A percentile compares a stretch with the other conserved stretches of the same genome.
Conservation (phyloP, 2,888 invertebrate genomes). For the Pristionchus maxplancki region DNA sequence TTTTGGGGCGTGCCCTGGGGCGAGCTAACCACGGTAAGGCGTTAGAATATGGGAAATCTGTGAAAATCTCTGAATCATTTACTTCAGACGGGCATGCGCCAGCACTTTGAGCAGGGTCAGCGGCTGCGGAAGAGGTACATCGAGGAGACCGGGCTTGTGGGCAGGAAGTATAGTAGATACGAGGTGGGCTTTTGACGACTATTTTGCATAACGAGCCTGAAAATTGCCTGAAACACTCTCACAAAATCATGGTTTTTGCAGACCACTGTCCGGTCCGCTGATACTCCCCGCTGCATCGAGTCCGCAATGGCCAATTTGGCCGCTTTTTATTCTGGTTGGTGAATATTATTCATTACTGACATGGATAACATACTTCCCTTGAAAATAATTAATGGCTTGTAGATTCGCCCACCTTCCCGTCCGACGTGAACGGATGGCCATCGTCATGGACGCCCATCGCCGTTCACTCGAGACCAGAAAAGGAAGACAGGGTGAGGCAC, state of each 20-base stretch:
- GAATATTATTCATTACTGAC: too few species aligned
- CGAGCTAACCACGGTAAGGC: slow-evolving; percentile 60
- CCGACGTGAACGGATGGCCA: slow-evolving; percentile 37
- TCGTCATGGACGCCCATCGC: slow-evolving; percentile 46
- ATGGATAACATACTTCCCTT: neutral
- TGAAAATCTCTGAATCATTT: too few species aligned
- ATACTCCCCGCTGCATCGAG: slow-evolving; percentile 46
- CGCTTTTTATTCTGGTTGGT: neutral
- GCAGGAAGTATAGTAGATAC: slow-evolving; percentile 22
- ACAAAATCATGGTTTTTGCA: neutral
- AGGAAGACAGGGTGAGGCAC: slow-evolving; percentile 31
- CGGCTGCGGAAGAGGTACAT: slow-evolving; percentile 18
- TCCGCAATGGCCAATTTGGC: slow-evolving; percentile 23
- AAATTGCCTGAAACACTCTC: too few species aligned
- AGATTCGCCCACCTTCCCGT: neutral
- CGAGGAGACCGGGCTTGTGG: neutral
- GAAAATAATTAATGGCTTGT: too few species aligned
- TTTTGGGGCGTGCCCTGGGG: slow-evolving; percentile 61
- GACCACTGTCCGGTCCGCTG: neutral
- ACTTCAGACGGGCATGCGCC: slow-evolving; percentile 35
- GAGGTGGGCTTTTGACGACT: neutral
- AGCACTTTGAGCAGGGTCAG: slow-evolving; percentile 38
- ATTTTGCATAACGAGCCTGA: neutral
- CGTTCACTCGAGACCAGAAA: slow-evolving; percentile 13
- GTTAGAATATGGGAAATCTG: neutral